Conservation (phyloP, 2,113 vertebrate species). For the Brachyhypopomus occidentalis region DNA sequence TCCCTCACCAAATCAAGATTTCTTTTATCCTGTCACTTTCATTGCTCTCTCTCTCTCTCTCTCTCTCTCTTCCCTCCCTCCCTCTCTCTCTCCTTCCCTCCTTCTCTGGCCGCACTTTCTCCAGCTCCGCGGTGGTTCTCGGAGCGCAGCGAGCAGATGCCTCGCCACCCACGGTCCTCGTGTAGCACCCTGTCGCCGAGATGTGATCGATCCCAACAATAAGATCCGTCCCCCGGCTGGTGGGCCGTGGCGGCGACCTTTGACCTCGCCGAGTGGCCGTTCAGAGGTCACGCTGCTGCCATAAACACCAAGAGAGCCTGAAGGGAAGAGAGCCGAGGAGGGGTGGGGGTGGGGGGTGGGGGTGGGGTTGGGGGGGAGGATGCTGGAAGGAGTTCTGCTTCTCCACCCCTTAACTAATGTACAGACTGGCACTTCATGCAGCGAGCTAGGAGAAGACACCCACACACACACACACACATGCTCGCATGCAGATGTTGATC, state of each 20-base stretch:
- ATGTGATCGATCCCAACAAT: conserved; percentile 69
- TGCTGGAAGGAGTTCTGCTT: no score
- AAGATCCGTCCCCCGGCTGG: conserved; percentile 60
- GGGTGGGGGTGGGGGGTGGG: no score
- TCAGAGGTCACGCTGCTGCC: conserved; percentile 12
- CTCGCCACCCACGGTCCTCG: conserved; percentile 51
- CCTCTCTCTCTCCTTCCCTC: conserved; percentile 47
- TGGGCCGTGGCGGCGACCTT: conserved; percentile 3
- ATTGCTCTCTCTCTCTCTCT: conserved; percentile 51
- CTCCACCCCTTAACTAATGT: no score
- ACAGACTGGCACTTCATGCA: no score
- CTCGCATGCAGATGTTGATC: no score
- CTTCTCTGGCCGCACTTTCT: conserved; percentile 40
- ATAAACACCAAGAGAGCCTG: no score
- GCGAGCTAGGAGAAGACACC: no score
- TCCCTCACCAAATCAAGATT: conserved; percentile 80
- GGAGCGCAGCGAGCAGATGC: conserved; percentile 38
- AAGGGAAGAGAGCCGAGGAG: no score
- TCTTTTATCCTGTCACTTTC: conserved; percentile 74
- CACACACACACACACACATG: no score
- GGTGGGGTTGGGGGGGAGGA: no score
- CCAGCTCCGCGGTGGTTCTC: conserved; percentile 65
- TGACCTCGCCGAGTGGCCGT: conserved; percentile 46
- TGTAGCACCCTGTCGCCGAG: conserved; percentile 50
- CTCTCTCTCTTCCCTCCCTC: conserved; percentile 51